Evolutionary conservation across 2,113 vertebrate species (phyloP).

Genomic region (Hiodon alosoides): DNA sequence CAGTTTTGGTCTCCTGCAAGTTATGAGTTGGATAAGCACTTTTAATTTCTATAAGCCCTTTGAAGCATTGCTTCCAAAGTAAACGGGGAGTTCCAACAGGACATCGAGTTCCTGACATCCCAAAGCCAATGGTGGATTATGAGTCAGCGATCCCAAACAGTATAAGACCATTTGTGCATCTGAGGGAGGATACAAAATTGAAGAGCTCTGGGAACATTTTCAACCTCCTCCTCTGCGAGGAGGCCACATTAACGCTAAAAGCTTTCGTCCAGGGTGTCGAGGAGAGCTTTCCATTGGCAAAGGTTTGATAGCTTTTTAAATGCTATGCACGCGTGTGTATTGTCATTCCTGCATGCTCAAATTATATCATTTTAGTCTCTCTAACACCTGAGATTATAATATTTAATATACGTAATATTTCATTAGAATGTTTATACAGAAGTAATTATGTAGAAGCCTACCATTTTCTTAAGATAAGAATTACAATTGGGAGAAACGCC

Average conservation of each 20-base stretch:
- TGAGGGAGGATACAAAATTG: conserved; percentile 36
- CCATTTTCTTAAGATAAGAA: too few relatives aligned
- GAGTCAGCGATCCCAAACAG: conserved; percentile 40
- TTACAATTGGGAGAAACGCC: not conserved
- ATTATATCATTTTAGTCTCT: too few relatives aligned
- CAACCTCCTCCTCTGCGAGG: not conserved
- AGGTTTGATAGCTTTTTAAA: not conserved
- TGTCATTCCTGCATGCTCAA: too few relatives aligned
- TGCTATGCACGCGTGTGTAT: not conserved
- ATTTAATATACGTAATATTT: too few relatives aligned
- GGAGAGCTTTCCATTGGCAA: not conserved
- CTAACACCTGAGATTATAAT: too few relatives aligned
- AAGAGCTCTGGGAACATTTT: conserved; percentile 34
- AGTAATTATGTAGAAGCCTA: too few relatives aligned
- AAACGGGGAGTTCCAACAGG: conserved; percentile 27
- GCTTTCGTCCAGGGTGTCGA: not conserved
- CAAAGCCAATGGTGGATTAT: conserved; percentile 41
- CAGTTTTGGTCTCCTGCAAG: conserved; percentile 46
- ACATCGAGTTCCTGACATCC: conserved; percentile 25
- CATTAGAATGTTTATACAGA: too few relatives aligned
- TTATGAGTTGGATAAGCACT: conserved; percentile 32
- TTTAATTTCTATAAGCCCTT: conserved; percentile 32
- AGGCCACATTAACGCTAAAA: not conserved
- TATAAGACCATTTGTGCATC: conserved; percentile 40
- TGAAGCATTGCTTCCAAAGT: conserved; percentile 21